These are phyloP conservation scores for Amphimedon queenslandica DNA, from an alignment of 37 sponge, comb jelly and placozoan species.

Conservation along the genomic window DNA sequence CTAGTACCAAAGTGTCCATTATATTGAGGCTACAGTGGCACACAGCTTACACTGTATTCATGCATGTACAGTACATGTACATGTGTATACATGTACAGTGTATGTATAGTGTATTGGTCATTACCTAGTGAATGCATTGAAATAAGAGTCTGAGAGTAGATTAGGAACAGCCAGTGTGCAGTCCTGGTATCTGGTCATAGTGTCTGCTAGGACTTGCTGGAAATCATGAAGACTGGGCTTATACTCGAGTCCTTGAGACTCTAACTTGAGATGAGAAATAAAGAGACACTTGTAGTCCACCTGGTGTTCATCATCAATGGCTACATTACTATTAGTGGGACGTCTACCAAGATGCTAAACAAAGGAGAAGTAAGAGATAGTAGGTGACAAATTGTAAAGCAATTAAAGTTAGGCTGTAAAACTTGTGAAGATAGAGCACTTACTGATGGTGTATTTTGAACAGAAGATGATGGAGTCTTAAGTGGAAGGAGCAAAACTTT, in stretches of 20 bases:
- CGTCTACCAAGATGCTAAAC: not conserved
- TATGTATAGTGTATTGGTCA: no score
- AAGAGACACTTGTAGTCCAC: conserved; percentile 53
- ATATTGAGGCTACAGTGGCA: no score
- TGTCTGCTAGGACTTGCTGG: conserved; percentile 44
- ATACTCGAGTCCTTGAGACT: conserved; percentile 59
- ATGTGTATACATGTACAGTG: no score
- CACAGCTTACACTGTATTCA: no score
- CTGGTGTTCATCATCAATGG: conserved; percentile 24
- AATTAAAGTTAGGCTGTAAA: not conserved
- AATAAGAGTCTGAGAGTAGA: conserved; percentile 74
- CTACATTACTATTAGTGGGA: not conserved
- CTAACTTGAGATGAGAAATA: conserved; percentile 70
- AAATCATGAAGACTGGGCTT: conserved; percentile 69
- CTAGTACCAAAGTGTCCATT: no score
- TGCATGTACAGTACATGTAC: no score
- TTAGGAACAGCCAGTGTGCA: conserved; percentile 81
- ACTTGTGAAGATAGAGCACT: not conserved
- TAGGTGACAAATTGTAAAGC: not conserved
- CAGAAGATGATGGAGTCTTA: not conserved
- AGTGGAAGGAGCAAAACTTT: conserved; percentile 1
- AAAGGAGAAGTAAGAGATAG: not conserved
- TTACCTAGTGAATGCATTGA: conserved; percentile 90
- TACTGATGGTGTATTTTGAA: not conserved
- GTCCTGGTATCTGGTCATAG: conserved; percentile 66